Base-by-base conservation (phyloP, 2,797 vertebrate species). In the Corythornis leucogaster region DNA sequence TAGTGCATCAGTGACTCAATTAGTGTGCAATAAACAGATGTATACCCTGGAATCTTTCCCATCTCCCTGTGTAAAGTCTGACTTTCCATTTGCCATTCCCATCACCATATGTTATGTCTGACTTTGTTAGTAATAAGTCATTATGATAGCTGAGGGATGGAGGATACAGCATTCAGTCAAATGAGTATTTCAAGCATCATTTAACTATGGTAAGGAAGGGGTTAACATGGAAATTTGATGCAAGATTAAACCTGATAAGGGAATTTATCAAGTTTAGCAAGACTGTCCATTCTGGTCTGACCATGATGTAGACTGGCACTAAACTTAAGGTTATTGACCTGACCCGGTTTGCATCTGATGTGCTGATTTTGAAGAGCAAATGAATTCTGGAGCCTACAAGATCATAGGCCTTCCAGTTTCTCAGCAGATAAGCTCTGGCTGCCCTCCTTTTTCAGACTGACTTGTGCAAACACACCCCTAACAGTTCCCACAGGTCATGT, bases 321-420 rank as follows among this genome's bases (percentile, higher is more conserved):
- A 53, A 76, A 58, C 73, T 90, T 50, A 76, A 96, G 92, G 81
- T 95, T 94, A 92, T 94, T 91, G 79, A 86, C 80, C 75, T 71
- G 80, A 67, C 24, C 25, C 87, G 69, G 31, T 94, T 90, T 94
- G 80, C 61, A 50, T 63, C 48, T 81, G 54, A 85, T 1, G 3
- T 33, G 38, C 35, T 28, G 58, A 67, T 79, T 92, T 85, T 89
- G 15, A 12, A 12, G 54, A 89, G 50, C 68, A 93, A 69, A 73
- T 15, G 53, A 30, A 30, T 35, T 55, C 68, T 93, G 57, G 61
- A 82, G 24, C 78, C 73, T 91, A 58, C 2, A 1, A 61, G 43
- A 25, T 66, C 30, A 8, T 1, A 24, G 24, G 35, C 40, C 59
- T 94, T 85, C 68, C 92, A 43, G 87, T 96, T 96, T 95, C 63